phyloP scores from a whole-genome alignment of 1,140 invertebrate genomes.

The Grapholita molesta region DNA sequence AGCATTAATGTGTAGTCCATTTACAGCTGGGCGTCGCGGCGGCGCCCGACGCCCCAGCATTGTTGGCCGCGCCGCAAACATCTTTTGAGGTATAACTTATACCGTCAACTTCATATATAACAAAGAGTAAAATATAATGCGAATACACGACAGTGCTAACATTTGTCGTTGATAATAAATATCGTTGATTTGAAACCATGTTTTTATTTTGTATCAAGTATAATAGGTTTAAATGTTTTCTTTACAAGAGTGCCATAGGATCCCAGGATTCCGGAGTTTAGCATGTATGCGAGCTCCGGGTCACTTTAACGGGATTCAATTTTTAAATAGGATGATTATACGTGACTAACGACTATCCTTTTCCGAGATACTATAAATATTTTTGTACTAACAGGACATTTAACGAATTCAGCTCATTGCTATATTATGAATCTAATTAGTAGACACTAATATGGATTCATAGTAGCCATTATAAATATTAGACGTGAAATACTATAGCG shows the following conservation, averaged over 20 bases:
- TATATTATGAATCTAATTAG: neutral
- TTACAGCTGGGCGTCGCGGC: constrained; percentile 56
- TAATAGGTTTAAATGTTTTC: neutral
- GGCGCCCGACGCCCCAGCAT: constrained; percentile 38
- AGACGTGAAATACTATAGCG: too few species aligned
- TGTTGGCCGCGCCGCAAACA: constrained; percentile 43
- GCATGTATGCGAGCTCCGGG: constrained; percentile 42
- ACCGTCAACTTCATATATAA: constrained; percentile 26
- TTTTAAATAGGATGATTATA: constrained; percentile 65
- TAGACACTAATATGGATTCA: neutral
- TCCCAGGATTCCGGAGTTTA: constrained; percentile 36
- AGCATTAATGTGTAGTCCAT: constrained; percentile 68
- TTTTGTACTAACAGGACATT: constrained; percentile 1
- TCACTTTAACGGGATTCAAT: constrained; percentile 59
- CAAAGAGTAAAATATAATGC: constrained; percentile 39
- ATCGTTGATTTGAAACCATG: neutral
- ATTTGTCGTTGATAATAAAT: neutral
- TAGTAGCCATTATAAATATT: neutral
- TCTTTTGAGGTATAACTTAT: constrained; percentile 45
- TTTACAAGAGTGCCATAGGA: neutral
- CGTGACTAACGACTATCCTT: constrained; percentile 57
- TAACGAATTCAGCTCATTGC: neutral
- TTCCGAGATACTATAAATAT: constrained; percentile 21
- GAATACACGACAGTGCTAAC: constrained; percentile 23
- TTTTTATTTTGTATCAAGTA: neutral